Evolutionary conservation across 2,888 invertebrate species (phyloP).

Genomic region (Siphlonurus alternatus): DNA sequence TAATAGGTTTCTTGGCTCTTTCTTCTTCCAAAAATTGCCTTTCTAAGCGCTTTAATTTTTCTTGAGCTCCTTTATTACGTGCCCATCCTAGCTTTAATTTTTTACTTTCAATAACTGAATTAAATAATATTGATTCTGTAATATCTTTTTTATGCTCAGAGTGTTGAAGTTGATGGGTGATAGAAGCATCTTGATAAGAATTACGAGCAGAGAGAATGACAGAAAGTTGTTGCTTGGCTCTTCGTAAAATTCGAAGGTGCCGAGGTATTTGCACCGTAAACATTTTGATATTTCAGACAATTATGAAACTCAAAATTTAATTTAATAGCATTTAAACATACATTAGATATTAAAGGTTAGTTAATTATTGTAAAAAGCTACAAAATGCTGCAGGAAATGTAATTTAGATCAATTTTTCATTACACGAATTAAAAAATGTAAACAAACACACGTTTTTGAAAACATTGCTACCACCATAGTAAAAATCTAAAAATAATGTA

Average conservation of each 20-base stretch:
- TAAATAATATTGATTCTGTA: constrained; percentile 24
- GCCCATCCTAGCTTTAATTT: constrained; percentile 18
- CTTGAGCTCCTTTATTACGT: constrained; percentile 15
- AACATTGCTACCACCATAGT: not conserved
- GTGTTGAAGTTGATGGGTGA: not conserved
- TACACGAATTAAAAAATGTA: too few species aligned
- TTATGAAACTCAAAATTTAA: too few species aligned
- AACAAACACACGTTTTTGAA: not conserved
- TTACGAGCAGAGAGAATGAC: not conserved
- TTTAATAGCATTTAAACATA: too few species aligned
- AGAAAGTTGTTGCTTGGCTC: not conserved
- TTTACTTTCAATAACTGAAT: constrained; percentile 24
- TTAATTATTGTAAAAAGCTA: too few species aligned
- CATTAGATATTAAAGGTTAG: too few species aligned
- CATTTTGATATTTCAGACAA: too few species aligned
- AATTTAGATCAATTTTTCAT: too few species aligned
- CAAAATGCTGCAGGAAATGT: too few species aligned
- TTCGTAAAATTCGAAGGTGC: not conserved
- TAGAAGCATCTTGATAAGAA: not conserved
- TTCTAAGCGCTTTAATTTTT: constrained; percentile 11
- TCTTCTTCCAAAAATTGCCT: constrained; percentile 17
- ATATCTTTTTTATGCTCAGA: constrained; percentile 17
- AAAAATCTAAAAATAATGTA: too few species aligned
- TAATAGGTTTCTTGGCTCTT: constrained; percentile 25
- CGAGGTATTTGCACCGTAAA: not conserved